Base-by-base conservation (phyloP, 2,888 invertebrate genomes). In the Athalia circularis region DNA sequence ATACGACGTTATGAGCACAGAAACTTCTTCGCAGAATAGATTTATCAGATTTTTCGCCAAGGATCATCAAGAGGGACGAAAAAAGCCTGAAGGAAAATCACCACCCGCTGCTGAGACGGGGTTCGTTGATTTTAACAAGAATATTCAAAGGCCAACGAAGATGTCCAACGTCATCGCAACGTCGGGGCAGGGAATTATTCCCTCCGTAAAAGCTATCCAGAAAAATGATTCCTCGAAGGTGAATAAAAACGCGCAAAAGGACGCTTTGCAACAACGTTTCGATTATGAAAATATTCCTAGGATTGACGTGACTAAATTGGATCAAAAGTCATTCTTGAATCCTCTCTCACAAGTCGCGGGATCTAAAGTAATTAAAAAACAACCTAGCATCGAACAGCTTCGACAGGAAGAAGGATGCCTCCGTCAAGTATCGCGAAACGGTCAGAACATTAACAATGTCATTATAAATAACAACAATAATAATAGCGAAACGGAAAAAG, bases 241-340 rank as follows among this genome's bases (percentile, higher is more conserved):
- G 3, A 65, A 29, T 29, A 29, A 59, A 47, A 80, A 77, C 13
- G 4, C 52, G 9, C 77, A 67, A 8, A 79, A 83, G 48, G 84
- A 84, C 13, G 77, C 79, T 3, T 15, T 59, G 3, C 86, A 88
- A n/a, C 85, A 82, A 48, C 86, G 84, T 76, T 90, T 86, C 80
- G 90, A 90, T n/a, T 90, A 90, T 78, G 90, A 90, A 65, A 90
- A 90, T 75, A 90, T 90, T 59, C 90, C 90, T 1, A 83, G 90
- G 50, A 89, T 90, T 81, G 90, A 90, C 65, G 81, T 90, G 0
- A 86, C 88, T 3, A 89, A 86, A 64, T 62, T 90, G 29, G 88
- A 89, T n/a, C 87, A 86, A 70, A 87, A 84, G 15, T 67, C 79
- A 5, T 79, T 74, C 29, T 50, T 79, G 65, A 76, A 76, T 61